These are phyloP conservation scores for Cyclophora albipunctata DNA, from an alignment of 2,888 invertebrate genomes.

Conservation along the genomic window DNA sequence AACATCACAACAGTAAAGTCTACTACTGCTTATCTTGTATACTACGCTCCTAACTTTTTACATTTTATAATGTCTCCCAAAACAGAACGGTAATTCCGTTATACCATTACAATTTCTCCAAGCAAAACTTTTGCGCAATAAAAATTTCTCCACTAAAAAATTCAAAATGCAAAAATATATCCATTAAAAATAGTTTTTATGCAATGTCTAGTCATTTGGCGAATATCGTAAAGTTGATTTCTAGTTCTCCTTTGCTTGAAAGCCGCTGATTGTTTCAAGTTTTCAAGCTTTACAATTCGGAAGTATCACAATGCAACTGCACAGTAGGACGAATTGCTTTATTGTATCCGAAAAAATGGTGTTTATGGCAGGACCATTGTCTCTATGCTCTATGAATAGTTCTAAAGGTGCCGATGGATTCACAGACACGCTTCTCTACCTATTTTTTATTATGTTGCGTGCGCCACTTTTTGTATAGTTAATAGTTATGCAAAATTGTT, in stretches of 20 bases:
- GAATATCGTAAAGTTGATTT: too few species aligned
- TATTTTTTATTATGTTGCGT: constrained; percentile 28
- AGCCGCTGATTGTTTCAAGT: constrained; percentile 56
- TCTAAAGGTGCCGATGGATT: constrained; percentile 49
- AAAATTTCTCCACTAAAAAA: constrained; percentile 37
- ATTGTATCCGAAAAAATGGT: constrained; percentile 56
- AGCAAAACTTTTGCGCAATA: constrained; percentile 42
- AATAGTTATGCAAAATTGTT: constrained; percentile 38
- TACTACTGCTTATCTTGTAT: too few species aligned
- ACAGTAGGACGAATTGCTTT: constrained; percentile 69
- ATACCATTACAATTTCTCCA: constrained; percentile 39
- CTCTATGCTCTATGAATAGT: constrained; percentile 33
- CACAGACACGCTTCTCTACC: constrained; percentile 26
- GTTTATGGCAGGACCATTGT: constrained; percentile 53
- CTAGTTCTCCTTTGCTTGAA: constrained; percentile 22
- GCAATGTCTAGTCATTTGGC: constrained; percentile 38
- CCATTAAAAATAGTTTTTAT: constrained; percentile 24
- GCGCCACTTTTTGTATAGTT: constrained; percentile 32
- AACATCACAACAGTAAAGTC: too few species aligned
- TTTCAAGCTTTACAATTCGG: constrained; percentile 56
- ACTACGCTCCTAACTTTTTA: background rate
- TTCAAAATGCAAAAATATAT: constrained; percentile 20
- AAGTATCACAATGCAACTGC: constrained; percentile 55
- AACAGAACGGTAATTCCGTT: constrained; percentile 5
- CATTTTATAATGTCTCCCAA: too few species aligned